Evolutionary conservation across 2,888 invertebrate species (phyloP).

Genomic region (Erebia palarica): DNA sequence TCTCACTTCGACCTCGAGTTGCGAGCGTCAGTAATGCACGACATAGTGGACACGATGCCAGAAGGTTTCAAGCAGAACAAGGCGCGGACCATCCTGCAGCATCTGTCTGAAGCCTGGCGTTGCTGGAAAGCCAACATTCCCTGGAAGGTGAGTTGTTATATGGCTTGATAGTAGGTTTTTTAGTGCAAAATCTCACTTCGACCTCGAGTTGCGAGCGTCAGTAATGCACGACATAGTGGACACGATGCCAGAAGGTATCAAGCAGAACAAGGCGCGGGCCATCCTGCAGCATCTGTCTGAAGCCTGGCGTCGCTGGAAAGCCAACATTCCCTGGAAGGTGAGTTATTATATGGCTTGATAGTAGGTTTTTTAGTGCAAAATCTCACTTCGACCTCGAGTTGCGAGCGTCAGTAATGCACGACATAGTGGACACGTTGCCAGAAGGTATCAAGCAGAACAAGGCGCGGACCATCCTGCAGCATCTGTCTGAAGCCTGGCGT

Average conservation of each 20-base stretch:
- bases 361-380: too few relatives aligned
- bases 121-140: slow-evolving; percentile 99
- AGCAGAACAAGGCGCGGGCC: slow-evolving; percentile 99
- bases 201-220: slow-evolving; percentile 98
- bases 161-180: background rate
- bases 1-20: slow-evolving; percentile 99
- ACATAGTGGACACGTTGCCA: too few relatives aligned
- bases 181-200: slow-evolving; percentile 97
- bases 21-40: slow-evolving; percentile 97
- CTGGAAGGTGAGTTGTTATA: slow-evolving; percentile 91
- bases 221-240: slow-evolving; percentile 99
- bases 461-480: slow-evolving; percentile 98
- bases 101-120: slow-evolving; percentile 99
- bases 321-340: slow-evolving; percentile 99
- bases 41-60: slow-evolving; percentile 99
- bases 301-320: slow-evolving; percentile 99
- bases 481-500: slow-evolving; percentile 99
- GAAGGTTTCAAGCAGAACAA: slow-evolving; percentile 99
- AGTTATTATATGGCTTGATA: slow-evolving; percentile 29
- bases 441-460: slow-evolving; percentile 99
- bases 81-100: slow-evolving; percentile 98
- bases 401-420: too few relatives aligned
- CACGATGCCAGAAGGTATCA: slow-evolving; percentile 99
- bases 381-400: too few relatives aligned
- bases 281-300: slow-evolving; percentile 99